phyloP scores from a whole-genome alignment of 2,113 vertebrate species.

The Ictidomys tridecemlineatus region DNA sequence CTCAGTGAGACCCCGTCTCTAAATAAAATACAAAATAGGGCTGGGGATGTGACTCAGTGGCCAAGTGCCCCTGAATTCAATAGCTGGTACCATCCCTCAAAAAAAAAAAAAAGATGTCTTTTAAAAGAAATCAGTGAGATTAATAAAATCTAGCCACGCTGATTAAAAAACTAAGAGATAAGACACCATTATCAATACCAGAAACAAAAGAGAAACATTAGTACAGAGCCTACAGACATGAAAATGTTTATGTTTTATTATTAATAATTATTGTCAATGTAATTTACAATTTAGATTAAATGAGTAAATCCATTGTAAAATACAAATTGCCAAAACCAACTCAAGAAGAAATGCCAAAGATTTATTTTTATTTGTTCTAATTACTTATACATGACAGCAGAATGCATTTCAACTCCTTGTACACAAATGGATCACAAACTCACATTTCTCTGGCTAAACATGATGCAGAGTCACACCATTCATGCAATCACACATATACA shows the following conservation, averaged over 20 bases:
- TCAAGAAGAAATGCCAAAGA: background rate
- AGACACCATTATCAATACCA: background rate
- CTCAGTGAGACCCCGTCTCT: no score
- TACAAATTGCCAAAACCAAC: background rate
- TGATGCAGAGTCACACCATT: no score
- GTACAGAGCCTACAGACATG: background rate
- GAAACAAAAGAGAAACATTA: slow-evolving; percentile 25
- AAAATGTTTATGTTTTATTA: background rate
- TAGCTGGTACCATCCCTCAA: no score
- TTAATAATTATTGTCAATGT: background rate
- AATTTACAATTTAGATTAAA: slow-evolving; percentile 1
- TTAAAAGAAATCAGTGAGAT: background rate
- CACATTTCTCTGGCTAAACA: no score
- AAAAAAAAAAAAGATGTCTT: background rate
- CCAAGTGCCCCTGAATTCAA: no score
- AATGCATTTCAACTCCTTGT: no score
- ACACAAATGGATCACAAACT: no score
- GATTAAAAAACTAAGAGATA: background rate
- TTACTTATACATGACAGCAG: no score
- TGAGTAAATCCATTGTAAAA: background rate
- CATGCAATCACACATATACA: no score
- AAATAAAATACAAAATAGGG: no score
- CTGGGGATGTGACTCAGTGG: no score
- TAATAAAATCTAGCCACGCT: background rate
- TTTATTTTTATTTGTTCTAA: background rate